Evolutionary conservation across 2,888 invertebrate genomes (phyloP).

Genomic region (Drosophila acutilabella): DNA sequence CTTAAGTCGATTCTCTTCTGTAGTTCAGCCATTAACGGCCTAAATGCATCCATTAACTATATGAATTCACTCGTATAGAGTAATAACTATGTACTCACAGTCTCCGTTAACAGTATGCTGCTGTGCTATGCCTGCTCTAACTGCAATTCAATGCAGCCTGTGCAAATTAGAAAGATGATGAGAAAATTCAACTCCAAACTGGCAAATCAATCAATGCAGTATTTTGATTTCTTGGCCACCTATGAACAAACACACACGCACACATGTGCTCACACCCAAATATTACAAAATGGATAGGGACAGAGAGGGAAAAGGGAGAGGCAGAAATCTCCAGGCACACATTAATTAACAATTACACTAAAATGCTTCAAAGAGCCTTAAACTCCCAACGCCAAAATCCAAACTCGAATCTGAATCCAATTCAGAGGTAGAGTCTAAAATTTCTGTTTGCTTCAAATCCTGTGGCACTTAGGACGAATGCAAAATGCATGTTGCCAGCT

Average conservation of each 20-base stretch:
- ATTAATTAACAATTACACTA: slow-evolving; percentile 78
- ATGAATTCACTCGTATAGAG: slow-evolving; percentile 4
- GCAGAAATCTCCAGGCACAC: slow-evolving; percentile 41
- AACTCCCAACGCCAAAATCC: slow-evolving; percentile 20
- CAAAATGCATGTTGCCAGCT: slow-evolving; percentile 67
- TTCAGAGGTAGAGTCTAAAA: slow-evolving; percentile 28
- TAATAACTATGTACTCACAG: slow-evolving; percentile 14
- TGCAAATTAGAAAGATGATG: slow-evolving; percentile 43
- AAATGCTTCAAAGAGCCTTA: slow-evolving; percentile 64
- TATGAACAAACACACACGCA: neutral
- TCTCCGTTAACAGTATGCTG: neutral
- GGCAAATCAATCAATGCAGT: slow-evolving; percentile 57
- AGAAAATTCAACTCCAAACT: slow-evolving; percentile 41
- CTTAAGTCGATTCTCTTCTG: neutral
- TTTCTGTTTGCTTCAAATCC: slow-evolving; percentile 47
- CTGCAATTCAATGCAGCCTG: slow-evolving; percentile 33
- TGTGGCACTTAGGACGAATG: slow-evolving; percentile 70
- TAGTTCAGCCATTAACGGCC: neutral
- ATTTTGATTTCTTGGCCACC: slow-evolving; percentile 36
- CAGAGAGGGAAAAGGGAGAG: neutral
- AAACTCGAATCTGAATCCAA: slow-evolving; percentile 9
- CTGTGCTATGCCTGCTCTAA: neutral
- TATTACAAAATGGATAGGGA: no score
- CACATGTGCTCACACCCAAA: neutral
- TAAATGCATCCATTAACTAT: slow-evolving; percentile 9